Evolutionary conservation across 2,888 invertebrate genomes (phyloP), one percentile per base, ranked within the genome.

Genomic region (Galerucella pusilla): DNA sequence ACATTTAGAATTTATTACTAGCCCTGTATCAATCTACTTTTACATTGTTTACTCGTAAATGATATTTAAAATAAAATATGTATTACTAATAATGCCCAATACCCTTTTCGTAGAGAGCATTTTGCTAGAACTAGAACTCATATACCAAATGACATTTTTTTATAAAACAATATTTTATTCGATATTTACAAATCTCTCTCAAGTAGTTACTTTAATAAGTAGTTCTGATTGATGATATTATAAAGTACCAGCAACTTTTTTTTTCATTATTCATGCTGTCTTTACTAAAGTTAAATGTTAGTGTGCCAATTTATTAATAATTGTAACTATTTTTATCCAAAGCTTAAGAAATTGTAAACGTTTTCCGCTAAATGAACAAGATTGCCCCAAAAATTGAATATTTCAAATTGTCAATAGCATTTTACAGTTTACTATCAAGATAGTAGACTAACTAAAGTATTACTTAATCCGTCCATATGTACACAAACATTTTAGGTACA

Each of bases 1-100:
- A 73, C 77, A 77, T 72, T 46, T 78, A 71, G 52, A 77, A 78
- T 76, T 79, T 75, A 61, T 78, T 80, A 80, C 79, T 80, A 80
- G 79, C 79, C 78, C 76, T 74, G 76, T 79, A 79, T 77, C 79
- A 74, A 77, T 76, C 69, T 76, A 72, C 63, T 61, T 52, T 59
- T 67, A 69, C 20, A 60, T 74, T 60, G 63, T 72, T 68, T 68
- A 75, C 60, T 73, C 49, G 65, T 71, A 16, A 64, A 49, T 64
- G n/a, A 46, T 65, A 65, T 46, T 28, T 64, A 16, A 57, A 60
- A 64, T 64, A 16, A 57, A 60, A 64, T 75, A 59, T 72, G 35
- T 74, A 69, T 45, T 42, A 42, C 35, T 42, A 42, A 42, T 70
- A 73, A 71, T 66, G 25, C 49, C 59, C 64, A 28, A 67, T 28